Base-by-base conservation (phyloP, 1,140 invertebrate species). In the Goniozus legneri region DNA sequence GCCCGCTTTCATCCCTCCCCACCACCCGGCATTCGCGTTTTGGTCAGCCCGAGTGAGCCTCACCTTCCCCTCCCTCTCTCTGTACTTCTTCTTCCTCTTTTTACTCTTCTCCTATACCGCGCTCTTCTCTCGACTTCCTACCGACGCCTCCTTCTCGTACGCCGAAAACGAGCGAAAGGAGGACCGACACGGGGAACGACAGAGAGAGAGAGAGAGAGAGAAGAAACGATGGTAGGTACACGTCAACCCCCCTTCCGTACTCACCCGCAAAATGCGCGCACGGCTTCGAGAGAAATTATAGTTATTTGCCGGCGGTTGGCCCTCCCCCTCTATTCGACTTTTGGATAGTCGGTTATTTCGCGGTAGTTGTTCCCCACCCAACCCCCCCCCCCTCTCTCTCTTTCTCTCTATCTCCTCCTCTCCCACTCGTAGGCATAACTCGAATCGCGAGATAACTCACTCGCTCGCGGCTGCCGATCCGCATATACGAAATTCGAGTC, bases 321-420 rank as follows among this genome's bases (percentile, higher is more conserved):
- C 24, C 24, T 27, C 65, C 60, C 57, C n/a, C n/a, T n/a, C n/a
- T n/a, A n/a, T n/a, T n/a, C n/a, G n/a, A n/a, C n/a, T n/a, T 57
- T 58, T 54, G 63, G 60, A 75, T 69, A 72, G 69, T 71, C 67
- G 62, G 64, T 72, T 69, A 72, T 73, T 71, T 70, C 64, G 67
- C 63, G 50, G 64, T 67, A 70, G 68, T 71, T 65, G 64, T 64
- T 59, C 43, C 38, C 53, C 50, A 35, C 43, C 47, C 36, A 22
- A 18, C 18, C 19, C 21, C 27, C 8, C n/a, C 16, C n/a, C 14
- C 20, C 43, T 38, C 32, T n/a, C n/a, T n/a, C n/a, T n/a, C n/a
- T n/a, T n/a, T n/a, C n/a, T n/a, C n/a, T n/a, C n/a, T n/a, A n/a
- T 22, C 21, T 7, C 27, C 38, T 37, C 8, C 22, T 54, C 32